A percentile compares a stretch with the other conserved stretches of the same genome.
Conservation (phyloP, 2,888 invertebrate genomes). For the Carpatolechia fugitivella region DNA sequence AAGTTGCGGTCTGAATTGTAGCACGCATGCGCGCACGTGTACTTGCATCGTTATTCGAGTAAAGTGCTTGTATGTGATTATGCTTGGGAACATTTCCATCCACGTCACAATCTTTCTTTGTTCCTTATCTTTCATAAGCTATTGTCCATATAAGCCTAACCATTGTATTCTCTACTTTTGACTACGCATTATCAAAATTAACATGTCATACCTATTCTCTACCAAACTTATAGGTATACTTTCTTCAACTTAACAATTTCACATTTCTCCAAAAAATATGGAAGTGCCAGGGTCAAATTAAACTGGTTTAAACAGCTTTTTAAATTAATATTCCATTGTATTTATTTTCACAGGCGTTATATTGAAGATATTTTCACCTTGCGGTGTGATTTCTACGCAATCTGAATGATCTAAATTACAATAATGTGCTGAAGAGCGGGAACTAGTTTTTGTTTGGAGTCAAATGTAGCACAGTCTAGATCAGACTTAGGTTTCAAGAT, state of each 20-base stretch:
- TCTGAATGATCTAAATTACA: neutral
- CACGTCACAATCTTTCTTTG: constrained; percentile 3
- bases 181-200: neutral
- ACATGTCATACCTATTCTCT: neutral
- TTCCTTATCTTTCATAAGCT: neutral
- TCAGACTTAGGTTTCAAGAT: too few species aligned
- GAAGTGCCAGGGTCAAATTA: neutral
- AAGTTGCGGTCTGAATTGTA: too few species aligned
- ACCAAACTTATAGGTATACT: neutral
- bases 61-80: neutral
- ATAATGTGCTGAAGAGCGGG: neutral
- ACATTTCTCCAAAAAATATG: neutral
- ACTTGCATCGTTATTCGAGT: too few species aligned
- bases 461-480: too few species aligned
- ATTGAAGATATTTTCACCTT: neutral
- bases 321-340: constrained; percentile 1
- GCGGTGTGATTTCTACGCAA: neutral
- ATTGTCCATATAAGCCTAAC: neutral
- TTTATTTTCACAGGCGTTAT: neutral
- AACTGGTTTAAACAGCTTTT: neutral
- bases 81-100: constrained; percentile 11
- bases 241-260: neutral
- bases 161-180: constrained; percentile 1
- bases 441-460: too few species aligned
- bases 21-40: too few species aligned